A percentile compares a stretch with the other conserved stretches of the same genome.
phyloP scores from a whole-genome alignment of 1,140 invertebrate species.

The Dolichoris vasculosae region DNA sequence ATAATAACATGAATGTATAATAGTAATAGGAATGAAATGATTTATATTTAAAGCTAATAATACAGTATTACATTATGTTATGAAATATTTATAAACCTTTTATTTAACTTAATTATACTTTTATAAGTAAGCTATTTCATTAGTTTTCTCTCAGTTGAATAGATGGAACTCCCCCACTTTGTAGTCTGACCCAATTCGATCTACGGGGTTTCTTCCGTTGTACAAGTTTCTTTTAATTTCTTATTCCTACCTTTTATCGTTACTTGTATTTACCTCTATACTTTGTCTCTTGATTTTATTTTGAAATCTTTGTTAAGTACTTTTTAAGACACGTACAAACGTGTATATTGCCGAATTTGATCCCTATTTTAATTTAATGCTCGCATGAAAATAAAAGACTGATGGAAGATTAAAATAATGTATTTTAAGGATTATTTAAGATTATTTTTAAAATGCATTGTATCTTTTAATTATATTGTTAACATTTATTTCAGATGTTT shows the following conservation, averaged over 20 bases:
- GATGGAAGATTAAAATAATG: no score
- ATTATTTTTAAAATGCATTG: no score
- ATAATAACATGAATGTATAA: no score
- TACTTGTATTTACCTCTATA: background rate
- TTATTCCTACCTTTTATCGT: background rate
- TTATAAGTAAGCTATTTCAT: background rate
- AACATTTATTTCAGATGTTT: no score
- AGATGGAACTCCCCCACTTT: background rate
- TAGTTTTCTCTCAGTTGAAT: background rate
- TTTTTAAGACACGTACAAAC: background rate
- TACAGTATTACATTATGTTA: background rate
- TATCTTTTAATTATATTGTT: no score
- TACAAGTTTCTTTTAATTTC: background rate
- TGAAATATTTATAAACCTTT: background rate
- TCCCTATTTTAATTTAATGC: background rate
- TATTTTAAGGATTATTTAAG: no score
- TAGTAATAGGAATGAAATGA: no score
- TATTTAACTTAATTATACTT: background rate
- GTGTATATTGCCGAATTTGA: background rate
- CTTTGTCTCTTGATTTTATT: constrained; percentile 25
- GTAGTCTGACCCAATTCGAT: background rate
- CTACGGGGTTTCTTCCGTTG: background rate
- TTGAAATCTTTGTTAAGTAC: constrained; percentile 19
- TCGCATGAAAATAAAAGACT: no score
- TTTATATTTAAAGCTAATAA: no score